Conservation (phyloP, 2,113 vertebrate genomes). For the Heterotis niloticus region DNA sequence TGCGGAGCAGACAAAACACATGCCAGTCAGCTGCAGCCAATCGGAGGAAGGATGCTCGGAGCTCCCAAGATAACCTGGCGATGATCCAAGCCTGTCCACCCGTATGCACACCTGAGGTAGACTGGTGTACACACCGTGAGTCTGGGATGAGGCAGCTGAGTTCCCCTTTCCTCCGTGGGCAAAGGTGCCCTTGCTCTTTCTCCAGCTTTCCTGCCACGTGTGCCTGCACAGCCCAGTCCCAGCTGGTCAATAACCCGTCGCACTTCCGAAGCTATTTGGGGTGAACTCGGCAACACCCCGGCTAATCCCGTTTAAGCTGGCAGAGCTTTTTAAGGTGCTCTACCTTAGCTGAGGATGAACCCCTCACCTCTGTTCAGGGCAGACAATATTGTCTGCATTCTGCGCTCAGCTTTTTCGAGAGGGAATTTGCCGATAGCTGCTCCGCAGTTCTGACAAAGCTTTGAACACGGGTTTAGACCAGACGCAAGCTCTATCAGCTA, state of each 20-base stretch:
- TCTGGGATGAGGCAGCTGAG: conserved; percentile 58
- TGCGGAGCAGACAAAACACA: not conserved
- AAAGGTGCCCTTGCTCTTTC: conserved; percentile 67
- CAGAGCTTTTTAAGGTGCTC: not conserved
- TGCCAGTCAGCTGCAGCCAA: not conserved
- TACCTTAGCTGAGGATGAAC: not conserved
- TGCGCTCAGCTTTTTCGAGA: not conserved
- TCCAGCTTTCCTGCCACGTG: conserved; percentile 45
- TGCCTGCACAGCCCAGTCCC: conserved; percentile 55
- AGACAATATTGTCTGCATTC: not conserved
- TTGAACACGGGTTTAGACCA: not conserved
- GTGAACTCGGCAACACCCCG: conserved; percentile 56
- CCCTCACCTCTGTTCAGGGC: not conserved
- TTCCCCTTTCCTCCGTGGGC: conserved; percentile 47
- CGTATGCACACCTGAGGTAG: not conserved
- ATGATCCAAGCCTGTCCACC: not conserved
- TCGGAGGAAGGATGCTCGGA: not conserved
- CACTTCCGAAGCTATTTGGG: conserved; percentile 59
- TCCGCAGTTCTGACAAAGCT: not conserved
- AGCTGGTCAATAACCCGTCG: conserved; percentile 75
- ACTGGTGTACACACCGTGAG: conserved; percentile 48
- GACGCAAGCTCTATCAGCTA: not conserved
- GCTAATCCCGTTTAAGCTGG: conserved; percentile 55
- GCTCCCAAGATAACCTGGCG: not conserved
- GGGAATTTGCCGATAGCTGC: not conserved